phyloP scores from a whole-genome alignment of 2,888 invertebrate genomes.

The Himalopsyche tibetana region DNA sequence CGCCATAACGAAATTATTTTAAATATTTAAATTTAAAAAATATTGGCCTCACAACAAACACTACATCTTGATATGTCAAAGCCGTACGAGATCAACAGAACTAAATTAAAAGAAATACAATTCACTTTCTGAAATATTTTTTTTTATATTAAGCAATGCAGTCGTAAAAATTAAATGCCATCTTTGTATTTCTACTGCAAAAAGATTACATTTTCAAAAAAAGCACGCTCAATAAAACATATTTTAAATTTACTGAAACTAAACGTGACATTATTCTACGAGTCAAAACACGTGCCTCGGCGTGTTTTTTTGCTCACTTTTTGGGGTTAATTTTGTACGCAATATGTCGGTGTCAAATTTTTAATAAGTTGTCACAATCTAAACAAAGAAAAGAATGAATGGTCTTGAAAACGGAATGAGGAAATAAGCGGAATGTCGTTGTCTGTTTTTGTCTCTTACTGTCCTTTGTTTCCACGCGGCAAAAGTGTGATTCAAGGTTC shows the following conservation, averaged over 20 bases:
- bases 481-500: slow-evolving; percentile 4
- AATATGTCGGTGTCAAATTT: slow-evolving; percentile 24
- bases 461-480: background rate
- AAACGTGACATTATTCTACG: background rate
- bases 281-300: slow-evolving; percentile 16
- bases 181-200: too few species aligned
- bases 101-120: too few species aligned
- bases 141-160: too few species aligned
- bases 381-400: slow-evolving; percentile 23
- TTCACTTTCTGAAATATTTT: too few species aligned
- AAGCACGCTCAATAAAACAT: background rate
- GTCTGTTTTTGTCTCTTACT: background rate
- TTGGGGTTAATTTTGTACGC: slow-evolving; percentile 9
- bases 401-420: background rate
- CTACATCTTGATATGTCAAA: too few species aligned
- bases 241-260: slow-evolving; percentile 16
- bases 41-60: too few species aligned
- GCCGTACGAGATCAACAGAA: too few species aligned
- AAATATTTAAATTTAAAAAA: too few species aligned
- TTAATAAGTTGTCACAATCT: slow-evolving; percentile 26
- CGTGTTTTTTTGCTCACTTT: background rate
- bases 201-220: background rate
- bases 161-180: too few species aligned
- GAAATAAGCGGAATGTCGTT: slow-evolving; percentile 2
- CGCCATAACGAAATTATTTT: too few species aligned